phyloP scores from a whole-genome alignment of 2,888 invertebrate genomes.

The Nasonovia ribisnigri region DNA sequence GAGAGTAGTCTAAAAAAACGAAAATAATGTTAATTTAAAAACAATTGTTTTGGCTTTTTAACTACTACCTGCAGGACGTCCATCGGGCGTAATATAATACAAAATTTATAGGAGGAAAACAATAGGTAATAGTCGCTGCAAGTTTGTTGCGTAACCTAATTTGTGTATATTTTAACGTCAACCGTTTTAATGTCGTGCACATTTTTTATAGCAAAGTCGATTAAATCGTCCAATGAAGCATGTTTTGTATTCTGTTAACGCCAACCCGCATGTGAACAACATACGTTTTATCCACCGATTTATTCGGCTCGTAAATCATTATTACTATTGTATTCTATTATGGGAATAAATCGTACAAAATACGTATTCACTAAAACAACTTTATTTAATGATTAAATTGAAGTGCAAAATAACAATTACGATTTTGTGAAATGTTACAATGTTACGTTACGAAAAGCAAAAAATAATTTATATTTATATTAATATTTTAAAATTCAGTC shows the following conservation, averaged over 20 bases:
- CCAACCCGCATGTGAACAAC: background rate
- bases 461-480: background rate
- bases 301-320: slow-evolving; percentile 9
- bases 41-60: background rate
- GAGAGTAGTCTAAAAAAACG: background rate
- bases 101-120: background rate
- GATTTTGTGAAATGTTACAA: background rate
- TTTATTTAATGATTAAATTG: background rate
- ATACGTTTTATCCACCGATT: background rate
- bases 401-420: background rate
- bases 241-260: background rate
- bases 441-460: background rate
- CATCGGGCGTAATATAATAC: background rate
- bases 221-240: background rate
- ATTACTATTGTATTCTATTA: slow-evolving; percentile 15
- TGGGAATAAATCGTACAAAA: background rate
- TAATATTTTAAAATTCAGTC: background rate
- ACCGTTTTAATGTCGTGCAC: background rate
- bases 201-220: background rate
- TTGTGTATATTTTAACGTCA: background rate
- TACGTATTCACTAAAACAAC: background rate
- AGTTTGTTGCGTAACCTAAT: background rate
- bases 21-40: background rate
- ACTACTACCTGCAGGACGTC: background rate
- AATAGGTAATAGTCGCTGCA: background rate